Percentiles rank a stretch among this genome's conserved stretches.
These are phyloP conservation scores for Tauraco hartlaubi DNA, from an alignment of 2,797 vertebrate genomes.

Conservation along the genomic window DNA sequence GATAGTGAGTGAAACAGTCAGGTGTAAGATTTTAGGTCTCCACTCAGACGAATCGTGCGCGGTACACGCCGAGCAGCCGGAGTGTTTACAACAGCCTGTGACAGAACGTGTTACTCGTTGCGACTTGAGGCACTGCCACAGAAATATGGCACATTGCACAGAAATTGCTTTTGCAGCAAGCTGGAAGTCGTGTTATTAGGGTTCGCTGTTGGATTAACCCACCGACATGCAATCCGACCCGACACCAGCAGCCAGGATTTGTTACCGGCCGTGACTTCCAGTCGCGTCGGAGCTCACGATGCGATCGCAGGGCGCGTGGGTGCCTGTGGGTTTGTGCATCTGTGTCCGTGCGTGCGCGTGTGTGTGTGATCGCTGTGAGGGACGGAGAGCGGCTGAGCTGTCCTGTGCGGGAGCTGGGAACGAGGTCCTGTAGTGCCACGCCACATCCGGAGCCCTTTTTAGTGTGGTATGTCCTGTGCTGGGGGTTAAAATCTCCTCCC, in stretches of 20 bases:
- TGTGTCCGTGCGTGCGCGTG: background rate
- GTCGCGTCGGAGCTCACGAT: background rate
- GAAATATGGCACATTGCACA: conserved; percentile 64
- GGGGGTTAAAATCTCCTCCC: background rate
- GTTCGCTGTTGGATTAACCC: conserved; percentile 59
- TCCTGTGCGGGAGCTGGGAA: background rate
- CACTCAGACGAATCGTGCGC: background rate
- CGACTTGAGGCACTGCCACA: conserved; percentile 38
- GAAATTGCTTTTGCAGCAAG: conserved; percentile 68
- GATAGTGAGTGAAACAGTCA: conserved; percentile 69
- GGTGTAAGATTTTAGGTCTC: conserved; percentile 73
- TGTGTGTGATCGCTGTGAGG: background rate
- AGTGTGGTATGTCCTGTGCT: rapidly evolving
- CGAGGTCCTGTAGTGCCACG: rapidly evolving
- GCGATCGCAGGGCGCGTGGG: background rate
- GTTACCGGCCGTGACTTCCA: conserved; percentile 52
- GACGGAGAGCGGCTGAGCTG: conserved; percentile 20
- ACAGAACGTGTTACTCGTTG: conserved; percentile 50
- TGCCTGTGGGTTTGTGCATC: background rate
- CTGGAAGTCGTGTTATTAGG: conserved; percentile 59
- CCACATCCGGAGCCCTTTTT: background rate
- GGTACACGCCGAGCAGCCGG: background rate
- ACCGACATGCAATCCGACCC: conserved; percentile 37
- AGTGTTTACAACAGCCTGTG: conserved; percentile 64
- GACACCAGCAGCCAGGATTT: conserved; percentile 42